Evolutionary conservation across 2,113 vertebrate genomes (phyloP).

Genomic region (Pyrgilauda ruficollis): DNA sequence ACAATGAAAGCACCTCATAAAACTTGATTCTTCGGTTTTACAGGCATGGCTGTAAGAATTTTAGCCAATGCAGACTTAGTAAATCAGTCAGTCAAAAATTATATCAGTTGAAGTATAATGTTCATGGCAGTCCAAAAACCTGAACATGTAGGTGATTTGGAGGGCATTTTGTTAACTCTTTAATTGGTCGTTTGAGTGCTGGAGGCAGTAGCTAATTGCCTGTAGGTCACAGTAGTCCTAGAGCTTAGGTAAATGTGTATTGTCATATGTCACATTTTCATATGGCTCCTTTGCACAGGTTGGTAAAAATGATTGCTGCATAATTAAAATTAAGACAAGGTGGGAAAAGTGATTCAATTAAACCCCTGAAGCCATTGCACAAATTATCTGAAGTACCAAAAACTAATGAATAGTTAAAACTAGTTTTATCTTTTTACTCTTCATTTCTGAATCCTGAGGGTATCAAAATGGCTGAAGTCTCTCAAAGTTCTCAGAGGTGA

Average conservation of each 20-base stretch:
- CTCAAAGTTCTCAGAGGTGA: constrained; percentile 21
- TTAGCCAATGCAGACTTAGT: constrained; percentile 72
- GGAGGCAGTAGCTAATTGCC: constrained; percentile 77
- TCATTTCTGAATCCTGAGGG: constrained; percentile 52
- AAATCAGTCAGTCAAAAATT: constrained; percentile 82
- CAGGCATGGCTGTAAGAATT: constrained; percentile 70
- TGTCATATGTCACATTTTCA: constrained; percentile 81
- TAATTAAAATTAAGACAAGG: constrained; percentile 82
- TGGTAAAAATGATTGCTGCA: constrained; percentile 76
- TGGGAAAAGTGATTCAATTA: constrained; percentile 76
- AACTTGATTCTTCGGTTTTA: constrained; percentile 73
- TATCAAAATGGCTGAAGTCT: constrained; percentile 17
- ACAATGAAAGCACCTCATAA: constrained; percentile 78
- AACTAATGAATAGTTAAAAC: constrained; percentile 75
- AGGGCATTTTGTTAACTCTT: constrained; percentile 83
- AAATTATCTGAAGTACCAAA: constrained; percentile 75
- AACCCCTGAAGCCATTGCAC: constrained; percentile 73
- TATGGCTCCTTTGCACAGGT: constrained; percentile 70
- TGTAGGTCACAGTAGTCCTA: constrained; percentile 75
- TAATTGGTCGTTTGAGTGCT: constrained; percentile 78
- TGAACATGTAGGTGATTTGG: constrained; percentile 77
- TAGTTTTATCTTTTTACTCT: constrained; percentile 67
- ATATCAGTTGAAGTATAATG: constrained; percentile 70
- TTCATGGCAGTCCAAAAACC: constrained; percentile 76
- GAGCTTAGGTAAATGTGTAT: constrained; percentile 80